Percentiles rank a stretch among this genome's conserved stretches.
Conservation (phyloP, 92 coral and sea anemone species). For the Meandrina meandrites region DNA sequence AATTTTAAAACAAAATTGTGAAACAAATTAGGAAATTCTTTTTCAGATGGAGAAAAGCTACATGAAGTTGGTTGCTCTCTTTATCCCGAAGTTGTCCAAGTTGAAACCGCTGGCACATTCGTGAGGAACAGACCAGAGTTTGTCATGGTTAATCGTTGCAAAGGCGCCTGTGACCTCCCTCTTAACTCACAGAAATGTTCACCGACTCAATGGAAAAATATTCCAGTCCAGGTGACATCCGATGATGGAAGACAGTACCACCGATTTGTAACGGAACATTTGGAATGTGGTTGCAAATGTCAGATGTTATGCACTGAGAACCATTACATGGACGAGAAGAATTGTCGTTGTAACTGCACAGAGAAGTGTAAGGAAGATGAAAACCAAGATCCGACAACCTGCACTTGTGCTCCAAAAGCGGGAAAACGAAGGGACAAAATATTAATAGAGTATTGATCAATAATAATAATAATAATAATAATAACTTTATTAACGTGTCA, state of each 20-base stretch:
- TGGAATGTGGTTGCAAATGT: conserved; percentile 9
- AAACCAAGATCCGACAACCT: conserved; percentile 4
- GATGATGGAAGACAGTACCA: not conserved
- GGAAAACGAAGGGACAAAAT: not conserved
- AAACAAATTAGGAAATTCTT: not conserved
- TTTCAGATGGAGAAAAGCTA: not conserved
- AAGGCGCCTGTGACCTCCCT: conserved; percentile 7
- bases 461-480: too few species aligned
- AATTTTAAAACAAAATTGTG: not conserved
- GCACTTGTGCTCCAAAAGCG: not conserved
- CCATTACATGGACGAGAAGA: not conserved
- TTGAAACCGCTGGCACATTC: not conserved
- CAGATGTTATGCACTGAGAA: not conserved
- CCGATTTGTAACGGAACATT: not conserved
- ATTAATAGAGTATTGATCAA: not conserved
- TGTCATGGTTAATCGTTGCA: conserved; percentile 28
- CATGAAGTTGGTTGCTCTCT: not conserved
- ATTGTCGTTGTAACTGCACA: not conserved
- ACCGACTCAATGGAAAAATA: not conserved
- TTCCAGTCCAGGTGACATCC: not conserved
- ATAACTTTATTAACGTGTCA: too few species aligned
- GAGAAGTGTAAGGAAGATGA: not conserved
- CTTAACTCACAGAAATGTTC: conserved; percentile 7
- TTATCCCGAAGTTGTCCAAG: conserved; percentile 20
- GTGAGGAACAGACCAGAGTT: conserved; percentile 16